phyloP scores from a whole-genome alignment of 35 echinoderm and acorn worm species.

The Heliocidaris erythrogramma region DNA sequence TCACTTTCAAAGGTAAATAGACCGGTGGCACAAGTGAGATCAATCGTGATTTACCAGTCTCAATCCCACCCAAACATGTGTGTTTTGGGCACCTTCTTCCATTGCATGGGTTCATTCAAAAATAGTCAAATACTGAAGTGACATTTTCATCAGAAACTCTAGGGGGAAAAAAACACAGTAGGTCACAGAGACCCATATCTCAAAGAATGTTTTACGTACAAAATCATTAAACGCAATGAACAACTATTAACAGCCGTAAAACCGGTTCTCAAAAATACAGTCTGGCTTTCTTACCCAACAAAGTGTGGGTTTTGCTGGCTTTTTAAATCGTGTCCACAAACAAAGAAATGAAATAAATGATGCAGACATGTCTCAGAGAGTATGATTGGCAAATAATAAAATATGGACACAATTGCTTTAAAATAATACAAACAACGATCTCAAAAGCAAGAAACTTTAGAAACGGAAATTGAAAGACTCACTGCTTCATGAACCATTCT shows the following conservation, averaged over 20 bases:
- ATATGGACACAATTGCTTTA: not conserved
- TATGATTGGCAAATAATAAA: too few species aligned
- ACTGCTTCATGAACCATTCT: not conserved
- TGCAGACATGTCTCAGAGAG: too few species aligned
- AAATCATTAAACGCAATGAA: not conserved
- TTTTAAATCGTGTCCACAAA: too few species aligned
- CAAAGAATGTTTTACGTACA: not conserved
- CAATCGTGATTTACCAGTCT: not conserved
- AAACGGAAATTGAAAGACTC: not conserved
- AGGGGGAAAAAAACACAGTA: too few species aligned
- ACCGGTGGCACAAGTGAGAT: not conserved
- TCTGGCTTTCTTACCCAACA: too few species aligned
- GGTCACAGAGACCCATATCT: too few species aligned
- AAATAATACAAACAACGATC: not conserved
- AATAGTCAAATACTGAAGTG: too few species aligned
- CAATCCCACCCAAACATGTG: not conserved
- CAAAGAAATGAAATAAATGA: too few species aligned
- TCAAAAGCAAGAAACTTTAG: not conserved
- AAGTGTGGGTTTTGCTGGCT: too few species aligned
- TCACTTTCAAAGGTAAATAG: not conserved
- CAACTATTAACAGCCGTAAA: not conserved
- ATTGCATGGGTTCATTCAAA: too few species aligned
- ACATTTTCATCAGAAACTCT: too few species aligned
- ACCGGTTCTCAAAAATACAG: too few species aligned
- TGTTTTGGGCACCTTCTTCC: not conserved